These are phyloP conservation scores for Lordiphosa clarofinis DNA, from an alignment of 1,140 invertebrate species.

Conservation along the genomic window DNA sequence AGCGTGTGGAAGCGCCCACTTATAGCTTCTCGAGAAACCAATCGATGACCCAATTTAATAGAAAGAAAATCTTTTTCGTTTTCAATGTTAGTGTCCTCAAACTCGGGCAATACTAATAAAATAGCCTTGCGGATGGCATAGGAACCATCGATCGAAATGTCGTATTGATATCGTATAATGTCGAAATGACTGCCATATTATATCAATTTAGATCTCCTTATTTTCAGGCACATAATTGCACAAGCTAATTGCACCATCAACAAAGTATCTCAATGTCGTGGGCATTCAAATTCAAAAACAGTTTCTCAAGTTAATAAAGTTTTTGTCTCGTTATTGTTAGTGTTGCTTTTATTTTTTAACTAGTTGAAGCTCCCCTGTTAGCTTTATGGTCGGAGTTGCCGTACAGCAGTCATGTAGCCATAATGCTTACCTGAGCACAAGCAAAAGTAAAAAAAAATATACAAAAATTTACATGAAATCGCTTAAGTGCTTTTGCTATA, in stretches of 20 bases:
- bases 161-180: no score
- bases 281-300: slow-evolving; percentile 15
- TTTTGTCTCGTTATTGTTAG: slow-evolving; percentile 35
- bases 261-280: background rate
- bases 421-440: slow-evolving; percentile 73
- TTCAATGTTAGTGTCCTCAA: no score
- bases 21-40: no score
- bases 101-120: no score
- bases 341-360: slow-evolving; percentile 13
- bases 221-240: no score
- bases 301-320: slow-evolving; percentile 39
- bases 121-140: no score
- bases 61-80: no score
- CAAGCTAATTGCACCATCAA: background rate
- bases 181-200: no score
- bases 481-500: slow-evolving; percentile 68
- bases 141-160: no score
- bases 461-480: slow-evolving; percentile 68
- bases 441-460: slow-evolving; percentile 29
- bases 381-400: slow-evolving; percentile 23
- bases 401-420: slow-evolving; percentile 49
- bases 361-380: slow-evolving; percentile 33
- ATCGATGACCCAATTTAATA: no score
- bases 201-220: no score
- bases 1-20: no score